Conservation (phyloP, 1,140 invertebrate species). For the Atta texana region DNA sequence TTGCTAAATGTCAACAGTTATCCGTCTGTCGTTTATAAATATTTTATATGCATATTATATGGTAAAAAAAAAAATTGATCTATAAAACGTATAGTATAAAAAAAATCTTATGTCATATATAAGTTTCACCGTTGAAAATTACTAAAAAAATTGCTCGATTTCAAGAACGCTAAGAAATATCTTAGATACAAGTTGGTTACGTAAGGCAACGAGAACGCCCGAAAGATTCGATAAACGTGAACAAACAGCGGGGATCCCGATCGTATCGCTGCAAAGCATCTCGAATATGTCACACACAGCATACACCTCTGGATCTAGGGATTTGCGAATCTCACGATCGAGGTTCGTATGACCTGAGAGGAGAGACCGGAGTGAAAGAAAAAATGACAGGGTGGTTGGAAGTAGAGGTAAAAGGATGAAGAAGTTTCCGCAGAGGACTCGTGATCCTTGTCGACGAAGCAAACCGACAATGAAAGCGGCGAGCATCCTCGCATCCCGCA, state of each 20-base stretch:
- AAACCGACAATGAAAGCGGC: conserved; percentile 56
- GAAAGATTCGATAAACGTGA: conserved; percentile 69
- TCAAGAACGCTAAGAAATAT: conserved; percentile 7
- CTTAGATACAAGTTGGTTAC: conserved; percentile 23
- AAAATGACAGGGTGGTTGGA: conserved; percentile 44
- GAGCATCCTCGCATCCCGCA: conserved; percentile 53
- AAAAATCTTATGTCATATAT: not conserved
- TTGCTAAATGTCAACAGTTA: not conserved
- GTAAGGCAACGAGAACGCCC: conserved; percentile 8
- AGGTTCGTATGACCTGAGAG: conserved; percentile 14
- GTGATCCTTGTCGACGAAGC: conserved; percentile 62
- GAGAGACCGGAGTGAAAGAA: conserved; percentile 17
- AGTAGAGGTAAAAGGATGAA: not conserved
- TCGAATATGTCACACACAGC: conserved; percentile 42
- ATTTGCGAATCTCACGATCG: conserved; percentile 58
- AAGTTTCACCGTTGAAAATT: not conserved
- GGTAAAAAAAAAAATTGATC: not conserved
- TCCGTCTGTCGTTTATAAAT: not conserved
- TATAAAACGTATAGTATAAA: not conserved
- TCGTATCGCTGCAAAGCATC: conserved; percentile 30
- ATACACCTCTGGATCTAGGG: conserved; percentile 65
- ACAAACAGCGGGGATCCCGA: conserved; percentile 63
- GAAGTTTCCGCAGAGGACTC: conserved; percentile 12
- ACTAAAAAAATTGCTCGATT: not conserved
- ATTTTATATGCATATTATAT: not conserved